A percentile compares a stretch with the other conserved stretches of the same genome.
Evolutionary conservation across 2,888 invertebrate genomes (phyloP).

Genomic region (Lasius platythorax): DNA sequence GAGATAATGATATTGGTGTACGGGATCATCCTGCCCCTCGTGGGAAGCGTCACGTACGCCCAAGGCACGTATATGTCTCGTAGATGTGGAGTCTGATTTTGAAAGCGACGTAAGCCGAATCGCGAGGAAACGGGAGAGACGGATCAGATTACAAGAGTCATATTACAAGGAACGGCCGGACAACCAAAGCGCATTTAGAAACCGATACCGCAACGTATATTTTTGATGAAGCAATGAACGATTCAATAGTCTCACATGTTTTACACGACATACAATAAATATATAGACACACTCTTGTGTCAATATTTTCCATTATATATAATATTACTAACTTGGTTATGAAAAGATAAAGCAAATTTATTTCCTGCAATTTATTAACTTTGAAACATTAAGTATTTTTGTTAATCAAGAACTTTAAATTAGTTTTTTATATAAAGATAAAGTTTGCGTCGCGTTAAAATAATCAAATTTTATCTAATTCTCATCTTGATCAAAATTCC

Average conservation of each 20-base stretch:
- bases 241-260: background rate
- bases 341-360: background rate
- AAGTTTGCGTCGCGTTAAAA: background rate
- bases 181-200: background rate
- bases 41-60: constrained; percentile 77
- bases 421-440: background rate
- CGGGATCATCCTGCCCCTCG: constrained; percentile 78
- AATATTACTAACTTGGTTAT: background rate
- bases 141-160: background rate
- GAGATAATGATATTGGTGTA: constrained; percentile 78
- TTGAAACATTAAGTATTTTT: background rate
- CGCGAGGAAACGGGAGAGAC: background rate
- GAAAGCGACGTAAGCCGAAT: background rate
- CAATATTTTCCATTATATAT: background rate
- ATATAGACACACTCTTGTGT: background rate
- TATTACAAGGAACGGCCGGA: background rate
- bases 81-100: background rate
- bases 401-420: background rate
- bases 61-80: constrained; percentile 76
- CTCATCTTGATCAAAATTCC: background rate
- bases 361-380: background rate
- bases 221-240: background rate
- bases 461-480: background rate
- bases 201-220: background rate
- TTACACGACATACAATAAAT: background rate